These are phyloP conservation scores for Artibeus lituratus DNA, from an alignment of 2,797 vertebrate species.

Conservation along the genomic window DNA sequence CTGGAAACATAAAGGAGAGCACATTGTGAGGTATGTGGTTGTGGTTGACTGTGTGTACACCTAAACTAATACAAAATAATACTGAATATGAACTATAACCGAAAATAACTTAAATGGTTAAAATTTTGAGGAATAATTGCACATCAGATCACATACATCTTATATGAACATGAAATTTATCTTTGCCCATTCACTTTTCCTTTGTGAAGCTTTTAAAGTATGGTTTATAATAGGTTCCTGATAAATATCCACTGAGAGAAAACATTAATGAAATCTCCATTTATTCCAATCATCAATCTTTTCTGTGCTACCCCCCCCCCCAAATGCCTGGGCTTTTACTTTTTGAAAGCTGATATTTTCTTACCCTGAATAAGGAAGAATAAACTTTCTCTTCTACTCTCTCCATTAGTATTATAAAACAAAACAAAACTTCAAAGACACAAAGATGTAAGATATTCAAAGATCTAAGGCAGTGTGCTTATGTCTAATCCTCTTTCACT, in stretches of 20 bases:
- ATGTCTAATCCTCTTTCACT: background rate
- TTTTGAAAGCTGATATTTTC: constrained; percentile 50
- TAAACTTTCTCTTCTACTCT: constrained; percentile 43
- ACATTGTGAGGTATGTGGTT: background rate
- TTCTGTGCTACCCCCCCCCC: background rate
- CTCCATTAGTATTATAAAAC: constrained; percentile 48
- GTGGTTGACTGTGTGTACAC: background rate
- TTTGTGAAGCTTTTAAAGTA: constrained; percentile 17
- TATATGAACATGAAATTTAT: constrained; percentile 1
- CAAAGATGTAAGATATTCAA: constrained; percentile 32
- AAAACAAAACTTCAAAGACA: constrained; percentile 65
- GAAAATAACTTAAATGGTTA: background rate
- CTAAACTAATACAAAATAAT: background rate
- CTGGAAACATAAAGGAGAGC: background rate
- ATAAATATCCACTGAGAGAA: constrained; percentile 25
- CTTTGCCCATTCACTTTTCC: background rate
- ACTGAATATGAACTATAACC: background rate
- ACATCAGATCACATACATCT: background rate
- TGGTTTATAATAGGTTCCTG: background rate
- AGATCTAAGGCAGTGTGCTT: constrained; percentile 10
- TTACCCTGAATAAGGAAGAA: constrained; percentile 17
- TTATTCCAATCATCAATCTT: constrained; percentile 2
- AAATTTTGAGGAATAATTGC: background rate
- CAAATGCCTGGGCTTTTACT: constrained; percentile 19
- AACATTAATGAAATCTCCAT: constrained; percentile 40